These are phyloP conservation scores for Mirza zaza DNA, from an alignment of 2,113 vertebrate species.

Conservation along the genomic window DNA sequence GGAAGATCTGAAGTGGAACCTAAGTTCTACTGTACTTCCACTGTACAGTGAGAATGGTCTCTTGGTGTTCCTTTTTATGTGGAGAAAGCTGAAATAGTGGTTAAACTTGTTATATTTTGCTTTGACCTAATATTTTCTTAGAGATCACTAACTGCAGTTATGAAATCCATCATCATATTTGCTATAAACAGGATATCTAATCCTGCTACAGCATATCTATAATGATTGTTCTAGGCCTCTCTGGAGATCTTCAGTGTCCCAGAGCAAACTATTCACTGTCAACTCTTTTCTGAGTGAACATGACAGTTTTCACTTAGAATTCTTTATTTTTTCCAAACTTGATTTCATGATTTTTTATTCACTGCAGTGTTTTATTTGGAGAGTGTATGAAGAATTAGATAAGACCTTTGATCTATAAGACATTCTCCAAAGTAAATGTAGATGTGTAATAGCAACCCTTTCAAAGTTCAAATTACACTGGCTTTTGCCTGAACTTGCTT, in stretches of 20 bases:
- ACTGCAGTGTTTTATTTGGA: slow-evolving; percentile 32
- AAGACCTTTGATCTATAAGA: slow-evolving; percentile 47
- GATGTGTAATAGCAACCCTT: slow-evolving; percentile 30
- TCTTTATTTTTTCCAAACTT: slow-evolving; percentile 38
- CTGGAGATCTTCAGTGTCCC: slow-evolving; percentile 9
- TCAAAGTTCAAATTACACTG: slow-evolving; percentile 53
- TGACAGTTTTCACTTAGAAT: slow-evolving; percentile 40
- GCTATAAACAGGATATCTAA: slow-evolving; percentile 46
- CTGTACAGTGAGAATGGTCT: neutral
- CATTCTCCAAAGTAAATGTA: slow-evolving; percentile 53
- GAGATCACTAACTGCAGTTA: slow-evolving; percentile 16
- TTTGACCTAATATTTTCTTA: slow-evolving; percentile 47
- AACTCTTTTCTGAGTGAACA: slow-evolving; percentile 16
- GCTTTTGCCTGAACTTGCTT: slow-evolving; percentile 51
- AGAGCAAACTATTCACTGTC: slow-evolving; percentile 8
- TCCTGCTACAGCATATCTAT: neutral
- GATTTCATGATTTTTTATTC: slow-evolving; percentile 46
- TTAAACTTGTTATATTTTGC: slow-evolving; percentile 31
- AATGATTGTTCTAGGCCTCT: neutral
- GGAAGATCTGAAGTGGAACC: neutral
- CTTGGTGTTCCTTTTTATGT: neutral
- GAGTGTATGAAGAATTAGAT: slow-evolving; percentile 12
- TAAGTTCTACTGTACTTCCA: neutral
- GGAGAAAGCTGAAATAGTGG: neutral
- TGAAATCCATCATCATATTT: slow-evolving; percentile 20